Conservation (phyloP, 1,140 invertebrate species). For the Nylanderia fulva region DNA sequence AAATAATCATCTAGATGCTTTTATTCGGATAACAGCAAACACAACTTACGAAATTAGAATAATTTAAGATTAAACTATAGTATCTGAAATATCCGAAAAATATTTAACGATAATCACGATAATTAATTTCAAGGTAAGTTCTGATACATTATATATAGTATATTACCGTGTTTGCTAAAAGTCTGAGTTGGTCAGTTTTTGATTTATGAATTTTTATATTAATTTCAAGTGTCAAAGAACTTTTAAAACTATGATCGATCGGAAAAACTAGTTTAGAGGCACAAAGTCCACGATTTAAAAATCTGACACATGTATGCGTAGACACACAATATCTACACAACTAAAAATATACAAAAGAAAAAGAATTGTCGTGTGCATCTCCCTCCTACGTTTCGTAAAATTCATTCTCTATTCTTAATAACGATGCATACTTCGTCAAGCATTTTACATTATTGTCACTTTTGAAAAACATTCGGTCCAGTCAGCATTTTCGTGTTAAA, state of each 20-base stretch:
- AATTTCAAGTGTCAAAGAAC: not conserved
- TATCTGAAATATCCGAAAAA: not conserved
- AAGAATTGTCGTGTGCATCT: not conserved
- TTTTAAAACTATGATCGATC: not conserved
- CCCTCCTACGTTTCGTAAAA: not conserved
- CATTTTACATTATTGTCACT: constrained; percentile 53
- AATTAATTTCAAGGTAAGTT: constrained; percentile 24
- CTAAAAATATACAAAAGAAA: not conserved
- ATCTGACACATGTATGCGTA: constrained; percentile 10
- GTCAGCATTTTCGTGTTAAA: constrained; percentile 58
- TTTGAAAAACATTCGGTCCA: constrained; percentile 36
- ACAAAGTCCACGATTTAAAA: not conserved
- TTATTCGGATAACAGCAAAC: too few relatives aligned
- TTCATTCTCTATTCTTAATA: not conserved
- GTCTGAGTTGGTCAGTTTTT: constrained; percentile 20
- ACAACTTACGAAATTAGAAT: not conserved
- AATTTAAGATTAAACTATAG: not conserved
- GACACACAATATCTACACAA: not conserved
- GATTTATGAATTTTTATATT: constrained; percentile 39
- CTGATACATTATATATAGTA: not conserved
- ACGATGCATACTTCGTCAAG: constrained; percentile 3
- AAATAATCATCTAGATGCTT: too few relatives aligned
- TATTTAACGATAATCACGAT: not conserved
- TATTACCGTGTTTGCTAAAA: not conserved
- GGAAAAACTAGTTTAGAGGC: not conserved